phyloP scores from a whole-genome alignment of 1,140 invertebrate genomes.

The Zaprionus ghesquierei region DNA sequence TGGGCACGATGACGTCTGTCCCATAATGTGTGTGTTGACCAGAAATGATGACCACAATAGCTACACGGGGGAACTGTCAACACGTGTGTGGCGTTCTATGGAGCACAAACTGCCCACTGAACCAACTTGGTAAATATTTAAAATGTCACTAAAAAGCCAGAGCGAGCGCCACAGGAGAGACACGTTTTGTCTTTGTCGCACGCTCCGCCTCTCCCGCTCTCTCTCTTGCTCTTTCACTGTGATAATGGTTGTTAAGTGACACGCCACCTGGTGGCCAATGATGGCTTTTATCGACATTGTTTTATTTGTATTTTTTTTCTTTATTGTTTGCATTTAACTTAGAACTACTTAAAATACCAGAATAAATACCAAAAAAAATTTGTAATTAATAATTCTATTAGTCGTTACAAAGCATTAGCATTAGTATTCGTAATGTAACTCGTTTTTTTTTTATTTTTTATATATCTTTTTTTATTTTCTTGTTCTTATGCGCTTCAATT shows the following conservation, averaged over 20 bases:
- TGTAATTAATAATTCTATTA: not conserved
- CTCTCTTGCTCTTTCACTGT: not conserved
- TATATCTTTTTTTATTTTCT: not conserved
- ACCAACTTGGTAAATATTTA: constrained; percentile 67
- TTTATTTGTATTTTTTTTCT: constrained; percentile 43
- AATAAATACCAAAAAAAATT: constrained; percentile 1
- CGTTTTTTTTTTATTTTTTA: not conserved
- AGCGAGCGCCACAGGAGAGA: constrained; percentile 6
- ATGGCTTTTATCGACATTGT: constrained; percentile 28
- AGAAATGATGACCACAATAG: constrained; percentile 18
- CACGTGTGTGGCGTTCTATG: not conserved
- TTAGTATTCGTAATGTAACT: not conserved
- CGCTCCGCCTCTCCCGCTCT: not conserved
- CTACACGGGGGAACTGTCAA: constrained; percentile 1
- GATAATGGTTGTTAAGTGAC: not conserved
- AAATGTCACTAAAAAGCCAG: constrained; percentile 46
- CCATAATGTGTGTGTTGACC: constrained; percentile 25
- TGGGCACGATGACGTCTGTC: constrained; percentile 3
- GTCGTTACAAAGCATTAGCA: not conserved
- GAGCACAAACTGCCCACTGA: not conserved
- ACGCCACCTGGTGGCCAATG: constrained; percentile 38
- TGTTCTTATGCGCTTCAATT: not conserved
- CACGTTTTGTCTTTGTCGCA: constrained; percentile 25
- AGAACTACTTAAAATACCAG: not conserved
- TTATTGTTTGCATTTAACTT: constrained; percentile 30